These are phyloP conservation scores for Glyphotaelius pellucidus DNA, from an alignment of 2,888 invertebrate species.

Conservation along the genomic window DNA sequence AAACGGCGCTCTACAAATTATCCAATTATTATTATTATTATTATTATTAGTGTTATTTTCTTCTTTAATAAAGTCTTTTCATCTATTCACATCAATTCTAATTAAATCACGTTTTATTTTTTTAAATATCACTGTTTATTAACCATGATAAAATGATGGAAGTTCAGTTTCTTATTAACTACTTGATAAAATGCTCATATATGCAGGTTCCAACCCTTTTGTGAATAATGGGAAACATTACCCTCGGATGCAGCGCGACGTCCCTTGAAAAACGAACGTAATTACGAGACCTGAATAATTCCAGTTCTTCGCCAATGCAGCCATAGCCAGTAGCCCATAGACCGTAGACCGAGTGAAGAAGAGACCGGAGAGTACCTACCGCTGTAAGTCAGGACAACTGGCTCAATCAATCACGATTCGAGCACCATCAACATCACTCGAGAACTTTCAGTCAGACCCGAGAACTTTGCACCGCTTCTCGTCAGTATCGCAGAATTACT, in stretches of 20 bases:
- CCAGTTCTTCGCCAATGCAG: background rate
- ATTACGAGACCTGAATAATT: background rate
- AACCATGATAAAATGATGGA: too few species aligned
- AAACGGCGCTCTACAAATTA: too few species aligned
- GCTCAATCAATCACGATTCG: slow-evolving; percentile 53
- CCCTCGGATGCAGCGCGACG: background rate
- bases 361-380: background rate
- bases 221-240: background rate
- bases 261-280: background rate
- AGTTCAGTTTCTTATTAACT: too few species aligned
- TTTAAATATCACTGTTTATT: too few species aligned
- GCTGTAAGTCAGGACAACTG: slow-evolving; percentile 27
- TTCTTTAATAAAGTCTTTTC: too few species aligned
- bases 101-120: too few species aligned
- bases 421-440: slow-evolving; percentile 51
- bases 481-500: slow-evolving; percentile 2
- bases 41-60: too few species aligned
- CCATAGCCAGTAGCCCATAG: background rate
- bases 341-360: slow-evolving; percentile 2
- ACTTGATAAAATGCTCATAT: too few species aligned
- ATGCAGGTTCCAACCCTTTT: background rate
- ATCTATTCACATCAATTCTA: too few species aligned
- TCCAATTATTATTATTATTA: too few species aligned
- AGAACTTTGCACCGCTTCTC: slow-evolving; percentile 32
- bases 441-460: slow-evolving; percentile 40